Conservation (phyloP, 2,888 invertebrate genomes). For the Synergus japonicus region DNA sequence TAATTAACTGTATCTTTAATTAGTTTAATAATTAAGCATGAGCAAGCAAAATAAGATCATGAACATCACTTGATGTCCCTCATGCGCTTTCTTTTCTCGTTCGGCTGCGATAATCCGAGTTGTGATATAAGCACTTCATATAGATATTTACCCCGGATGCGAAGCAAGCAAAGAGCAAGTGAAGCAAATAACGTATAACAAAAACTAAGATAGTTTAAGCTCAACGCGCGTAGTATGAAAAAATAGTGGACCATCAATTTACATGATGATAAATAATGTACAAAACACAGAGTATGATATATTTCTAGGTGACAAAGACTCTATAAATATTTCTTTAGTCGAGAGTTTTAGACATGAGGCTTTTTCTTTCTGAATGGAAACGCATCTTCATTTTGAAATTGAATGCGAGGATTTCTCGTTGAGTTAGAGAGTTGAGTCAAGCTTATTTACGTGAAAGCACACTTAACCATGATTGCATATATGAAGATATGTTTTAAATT, state of each 20-base stretch:
- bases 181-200: conserved; percentile 17
- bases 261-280: conserved; percentile 31
- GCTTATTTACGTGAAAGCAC: not conserved
- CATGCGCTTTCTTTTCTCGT: not conserved
- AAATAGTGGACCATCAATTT: conserved; percentile 33
- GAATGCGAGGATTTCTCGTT: not conserved
- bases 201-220: not conserved
- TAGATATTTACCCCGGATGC: conserved; percentile 38
- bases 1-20: not conserved
- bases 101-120: conserved; percentile 19
- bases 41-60: not conserved
- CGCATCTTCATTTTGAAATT: not conserved
- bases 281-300: not conserved
- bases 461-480: not conserved
- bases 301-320: no score
- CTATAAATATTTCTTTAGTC: no score
- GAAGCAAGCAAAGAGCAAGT: conserved; percentile 9
- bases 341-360: not conserved
- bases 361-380: not conserved
- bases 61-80: not conserved
- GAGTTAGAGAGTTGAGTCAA: not conserved
- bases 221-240: not conserved
- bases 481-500: not conserved
- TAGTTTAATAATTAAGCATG: not conserved
- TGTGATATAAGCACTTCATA: conserved; percentile 11